These are phyloP conservation scores for Orthonevra nobilis DNA, from an alignment of 2,888 invertebrate species.

Conservation along the genomic window DNA sequence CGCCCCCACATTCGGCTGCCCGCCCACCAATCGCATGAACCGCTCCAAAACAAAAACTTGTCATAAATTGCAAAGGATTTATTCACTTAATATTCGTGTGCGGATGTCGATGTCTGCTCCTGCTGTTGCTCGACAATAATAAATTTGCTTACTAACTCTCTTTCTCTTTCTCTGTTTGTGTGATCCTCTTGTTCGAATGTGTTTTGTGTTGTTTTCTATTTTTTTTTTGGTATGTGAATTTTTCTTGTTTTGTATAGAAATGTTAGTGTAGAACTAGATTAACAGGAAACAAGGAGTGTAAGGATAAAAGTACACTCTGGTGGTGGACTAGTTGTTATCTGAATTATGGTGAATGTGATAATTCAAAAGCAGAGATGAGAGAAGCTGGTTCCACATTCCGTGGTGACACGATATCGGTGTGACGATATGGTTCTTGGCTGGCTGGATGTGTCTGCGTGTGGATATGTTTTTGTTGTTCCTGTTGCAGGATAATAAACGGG, in stretches of 20 bases:
- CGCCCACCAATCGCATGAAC: constrained; percentile 39
- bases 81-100: constrained; percentile 66
- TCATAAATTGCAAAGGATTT: constrained; percentile 68
- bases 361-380: constrained; percentile 71
- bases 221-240: too few relatives aligned
- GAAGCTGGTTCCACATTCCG: constrained; percentile 57
- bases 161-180: constrained; percentile 25
- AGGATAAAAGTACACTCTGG: constrained; percentile 46
- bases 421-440: constrained; percentile 44
- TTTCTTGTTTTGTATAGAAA: too few relatives aligned
- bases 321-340: constrained; percentile 71
- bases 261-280: constrained; percentile 58
- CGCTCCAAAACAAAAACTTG: constrained; percentile 67
- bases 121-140: constrained; percentile 65
- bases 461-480: constrained; percentile 35
- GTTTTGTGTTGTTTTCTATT: constrained; percentile 2
- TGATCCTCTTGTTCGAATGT: not conserved
- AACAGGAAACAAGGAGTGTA: constrained; percentile 57
- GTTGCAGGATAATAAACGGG: constrained; percentile 32
- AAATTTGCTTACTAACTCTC: constrained; percentile 59
- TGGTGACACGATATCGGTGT: constrained; percentile 56
- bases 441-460: not conserved
- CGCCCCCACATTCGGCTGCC: too few relatives aligned
- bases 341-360: constrained; percentile 72
- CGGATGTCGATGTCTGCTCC: constrained; percentile 67